Evolutionary conservation across 92 coral and sea anemone genomes (phyloP).

Genomic region (Porites lobata): DNA sequence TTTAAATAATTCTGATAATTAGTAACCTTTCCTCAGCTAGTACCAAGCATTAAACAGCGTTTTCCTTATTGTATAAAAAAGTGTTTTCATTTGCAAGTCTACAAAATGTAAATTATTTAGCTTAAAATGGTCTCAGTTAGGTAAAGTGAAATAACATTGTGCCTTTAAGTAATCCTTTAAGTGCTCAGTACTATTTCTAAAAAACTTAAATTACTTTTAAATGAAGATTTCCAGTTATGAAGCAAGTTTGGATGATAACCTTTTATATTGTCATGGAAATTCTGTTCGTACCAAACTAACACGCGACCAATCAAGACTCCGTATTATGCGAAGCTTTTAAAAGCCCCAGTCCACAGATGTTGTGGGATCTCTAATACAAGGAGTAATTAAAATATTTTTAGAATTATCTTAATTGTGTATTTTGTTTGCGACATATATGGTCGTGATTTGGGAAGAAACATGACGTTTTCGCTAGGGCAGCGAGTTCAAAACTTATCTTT

Average conservation of each 20-base stretch:
- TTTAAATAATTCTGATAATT: no score
- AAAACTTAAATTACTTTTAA: background rate
- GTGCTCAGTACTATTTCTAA: background rate
- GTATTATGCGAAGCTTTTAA: background rate
- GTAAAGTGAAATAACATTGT: background rate
- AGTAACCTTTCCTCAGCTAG: no score
- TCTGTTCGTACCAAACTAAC: background rate
- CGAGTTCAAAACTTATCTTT: no score
- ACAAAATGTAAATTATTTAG: no score
- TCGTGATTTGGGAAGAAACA: background rate
- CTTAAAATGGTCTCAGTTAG: background rate
- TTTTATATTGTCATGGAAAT: constrained; percentile 27
- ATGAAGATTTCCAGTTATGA: background rate
- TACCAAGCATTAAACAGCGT: no score
- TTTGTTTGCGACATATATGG: background rate
- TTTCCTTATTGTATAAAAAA: no score
- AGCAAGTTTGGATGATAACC: background rate
- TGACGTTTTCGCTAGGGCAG: background rate
- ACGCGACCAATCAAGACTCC: background rate
- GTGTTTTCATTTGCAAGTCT: no score
- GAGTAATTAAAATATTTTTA: no score
- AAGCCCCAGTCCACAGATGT: background rate
- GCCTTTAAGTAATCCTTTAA: background rate
- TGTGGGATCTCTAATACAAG: background rate
- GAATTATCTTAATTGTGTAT: no score